A percentile compares a stretch with the other conserved stretches of the same genome.
These are phyloP conservation scores for Tetragonisca angustula DNA, from an alignment of 2,888 invertebrate species.

Conservation along the genomic window DNA sequence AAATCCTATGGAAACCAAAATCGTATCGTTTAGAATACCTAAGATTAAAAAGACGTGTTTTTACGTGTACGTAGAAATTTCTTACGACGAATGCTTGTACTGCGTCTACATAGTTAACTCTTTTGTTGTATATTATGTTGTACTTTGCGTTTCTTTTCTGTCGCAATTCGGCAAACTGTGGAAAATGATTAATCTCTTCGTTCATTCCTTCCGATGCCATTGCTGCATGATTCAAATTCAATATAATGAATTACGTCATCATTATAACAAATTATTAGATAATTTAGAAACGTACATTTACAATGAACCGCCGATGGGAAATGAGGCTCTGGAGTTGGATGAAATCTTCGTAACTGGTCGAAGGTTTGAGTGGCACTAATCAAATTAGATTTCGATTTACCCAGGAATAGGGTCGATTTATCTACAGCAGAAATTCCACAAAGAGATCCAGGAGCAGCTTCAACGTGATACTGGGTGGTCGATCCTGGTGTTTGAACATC, in stretches of 20 bases:
- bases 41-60: not conserved
- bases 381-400: constrained; percentile 72
- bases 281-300: constrained; percentile 70
- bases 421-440: constrained; percentile 87
- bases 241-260: not conserved
- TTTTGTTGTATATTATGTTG: constrained; percentile 67
- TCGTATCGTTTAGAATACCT: not conserved
- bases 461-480: constrained; percentile 84
- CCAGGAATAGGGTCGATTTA: constrained; percentile 85
- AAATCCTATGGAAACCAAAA: constrained; percentile 82
- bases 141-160: constrained; percentile 59
- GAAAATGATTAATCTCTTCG: constrained; percentile 80
- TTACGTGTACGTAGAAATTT: constrained; percentile 12
- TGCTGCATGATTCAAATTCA: constrained; percentile 14
- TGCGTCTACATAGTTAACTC: constrained; percentile 81
- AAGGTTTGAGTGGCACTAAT: constrained; percentile 78
- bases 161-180: constrained; percentile 63
- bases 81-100: constrained; percentile 83
- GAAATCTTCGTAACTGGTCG: constrained; percentile 78
- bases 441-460: constrained; percentile 85
- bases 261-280: not conserved
- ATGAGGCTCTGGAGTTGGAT: constrained; percentile 75
- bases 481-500: constrained; percentile 85
- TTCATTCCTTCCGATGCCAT: constrained; percentile 48
- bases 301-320: constrained; percentile 79